A percentile compares a stretch with the other conserved stretches of the same genome.
Evolutionary conservation across 2,888 invertebrate genomes (phyloP).

Genomic region (Sacculina carcini): DNA sequence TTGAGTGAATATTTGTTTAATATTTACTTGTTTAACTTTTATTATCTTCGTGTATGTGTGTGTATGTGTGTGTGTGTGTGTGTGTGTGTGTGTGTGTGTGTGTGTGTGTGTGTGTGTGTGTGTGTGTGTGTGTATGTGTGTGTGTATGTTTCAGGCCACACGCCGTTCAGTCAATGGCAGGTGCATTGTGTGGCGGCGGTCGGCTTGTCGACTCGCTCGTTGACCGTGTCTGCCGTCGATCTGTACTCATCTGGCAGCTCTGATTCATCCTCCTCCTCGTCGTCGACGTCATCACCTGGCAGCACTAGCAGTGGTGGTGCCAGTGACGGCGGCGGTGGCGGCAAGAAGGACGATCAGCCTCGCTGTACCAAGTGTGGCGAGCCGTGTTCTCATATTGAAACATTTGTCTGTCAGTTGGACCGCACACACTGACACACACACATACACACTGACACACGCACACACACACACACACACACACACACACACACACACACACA

Average conservation of each 20-base stretch:
- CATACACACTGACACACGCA: too few relatives aligned
- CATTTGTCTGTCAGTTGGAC: constrained; percentile 71
- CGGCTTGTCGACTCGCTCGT: too few relatives aligned
- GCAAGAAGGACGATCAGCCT: constrained; percentile 25
- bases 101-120: too few relatives aligned
- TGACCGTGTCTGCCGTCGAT: too few relatives aligned
- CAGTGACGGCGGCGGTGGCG: constrained; percentile 10
- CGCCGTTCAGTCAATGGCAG: neutral
- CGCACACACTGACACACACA: too few relatives aligned
- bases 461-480: neutral
- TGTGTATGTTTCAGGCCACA: neutral
- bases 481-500: too few relatives aligned
- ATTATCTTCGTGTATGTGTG: too few relatives aligned
- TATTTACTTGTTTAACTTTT: too few relatives aligned
- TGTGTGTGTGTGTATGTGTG: neutral
- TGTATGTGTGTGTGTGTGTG: too few relatives aligned
- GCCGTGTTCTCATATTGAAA: constrained; percentile 89
- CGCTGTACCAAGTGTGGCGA: constrained; percentile 92
- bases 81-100: too few relatives aligned
- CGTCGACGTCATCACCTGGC: neutral
- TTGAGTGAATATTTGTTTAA: too few relatives aligned
- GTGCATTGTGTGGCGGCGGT: neutral
- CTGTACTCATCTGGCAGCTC: too few relatives aligned
- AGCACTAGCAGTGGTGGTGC: constrained; percentile 5
- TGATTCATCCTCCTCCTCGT: neutral